Conservation (phyloP, 2,888 invertebrate species). For the Atrina japonica region DNA sequence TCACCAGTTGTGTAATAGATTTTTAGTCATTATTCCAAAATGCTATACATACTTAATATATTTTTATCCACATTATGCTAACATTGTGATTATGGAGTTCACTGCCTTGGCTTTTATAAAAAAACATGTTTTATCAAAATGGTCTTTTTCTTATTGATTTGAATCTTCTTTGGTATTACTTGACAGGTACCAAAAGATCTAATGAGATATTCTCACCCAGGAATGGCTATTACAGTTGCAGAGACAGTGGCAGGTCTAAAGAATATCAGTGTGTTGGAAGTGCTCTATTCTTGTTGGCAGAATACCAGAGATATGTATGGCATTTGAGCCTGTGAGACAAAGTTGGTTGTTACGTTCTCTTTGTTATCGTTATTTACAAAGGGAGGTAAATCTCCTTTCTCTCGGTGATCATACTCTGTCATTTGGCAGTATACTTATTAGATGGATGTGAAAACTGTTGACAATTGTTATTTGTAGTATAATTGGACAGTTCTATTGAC, state of each 20-base stretch:
- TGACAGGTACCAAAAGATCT: slow-evolving; percentile 68
- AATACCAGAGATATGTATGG: slow-evolving; percentile 78
- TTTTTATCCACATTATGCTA: too few relatives aligned
- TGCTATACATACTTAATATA: too few relatives aligned
- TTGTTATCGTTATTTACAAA: background rate
- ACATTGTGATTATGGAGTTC: too few relatives aligned
- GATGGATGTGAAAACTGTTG: background rate
- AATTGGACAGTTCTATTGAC: too few relatives aligned
- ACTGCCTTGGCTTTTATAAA: too few relatives aligned
- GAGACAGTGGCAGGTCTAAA: slow-evolving; percentile 77
- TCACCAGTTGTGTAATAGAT: too few relatives aligned
- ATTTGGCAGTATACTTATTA: background rate
- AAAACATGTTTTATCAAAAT: too few relatives aligned
- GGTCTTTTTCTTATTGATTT: too few relatives aligned
- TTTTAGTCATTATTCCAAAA: too few relatives aligned
- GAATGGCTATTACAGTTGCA: slow-evolving; percentile 79
- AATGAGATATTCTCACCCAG: slow-evolving; percentile 77
- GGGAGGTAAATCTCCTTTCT: background rate
- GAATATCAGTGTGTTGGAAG: slow-evolving; percentile 66
- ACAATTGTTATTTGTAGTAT: too few relatives aligned
- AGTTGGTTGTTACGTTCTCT: too few relatives aligned
- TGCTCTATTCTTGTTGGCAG: slow-evolving; percentile 69
- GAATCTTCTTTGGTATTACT: too few relatives aligned
- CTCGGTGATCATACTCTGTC: background rate
- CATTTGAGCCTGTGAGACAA: slow-evolving; percentile 53